Percentiles rank a stretch among this genome's conserved stretches.
These are phyloP conservation scores for Danio kyathit DNA, from an alignment of 2,797 vertebrate genomes.

Conservation along the genomic window DNA sequence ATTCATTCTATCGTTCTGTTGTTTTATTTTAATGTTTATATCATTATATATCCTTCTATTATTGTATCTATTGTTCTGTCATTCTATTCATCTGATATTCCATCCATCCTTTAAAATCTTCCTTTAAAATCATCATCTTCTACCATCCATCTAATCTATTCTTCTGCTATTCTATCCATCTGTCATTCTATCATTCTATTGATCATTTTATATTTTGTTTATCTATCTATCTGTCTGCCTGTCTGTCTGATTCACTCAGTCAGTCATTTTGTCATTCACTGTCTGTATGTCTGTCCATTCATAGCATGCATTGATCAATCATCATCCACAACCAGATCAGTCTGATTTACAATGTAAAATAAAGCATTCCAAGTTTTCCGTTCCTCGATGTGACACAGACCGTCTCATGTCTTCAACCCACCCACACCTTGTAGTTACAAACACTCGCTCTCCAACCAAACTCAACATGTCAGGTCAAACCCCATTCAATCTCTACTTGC, in stretches of 20 bases:
- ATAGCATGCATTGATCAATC: not conserved
- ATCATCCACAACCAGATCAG: not conserved
- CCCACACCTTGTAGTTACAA: not conserved
- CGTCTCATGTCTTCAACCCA: not conserved
- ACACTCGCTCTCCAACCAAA: slow-evolving; percentile 2
- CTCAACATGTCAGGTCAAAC: slow-evolving; percentile 38
- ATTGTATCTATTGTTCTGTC: not conserved
- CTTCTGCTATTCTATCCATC: too few relatives aligned
- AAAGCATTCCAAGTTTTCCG: not conserved
- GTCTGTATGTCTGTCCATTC: not conserved
- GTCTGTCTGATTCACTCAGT: too few relatives aligned
- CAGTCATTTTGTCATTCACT: too few relatives aligned
- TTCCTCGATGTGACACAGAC: not conserved
- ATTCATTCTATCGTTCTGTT: too few relatives aligned
- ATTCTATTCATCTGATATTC: too few relatives aligned
- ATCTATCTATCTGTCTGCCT: not conserved
- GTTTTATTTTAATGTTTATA: too few relatives aligned
- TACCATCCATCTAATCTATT: too few relatives aligned
- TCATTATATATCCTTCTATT: not conserved
- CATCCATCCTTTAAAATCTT: too few relatives aligned
- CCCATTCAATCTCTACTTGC: slow-evolving; percentile 23
- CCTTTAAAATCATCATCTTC: too few relatives aligned
- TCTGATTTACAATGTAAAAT: not conserved
- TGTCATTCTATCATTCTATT: not conserved
- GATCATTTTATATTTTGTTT: not conserved